Evolutionary conservation across 2,113 vertebrate genomes (phyloP), one percentile per base, ranked within the genome.

Genomic region (Gallinago jamesoni): DNA sequence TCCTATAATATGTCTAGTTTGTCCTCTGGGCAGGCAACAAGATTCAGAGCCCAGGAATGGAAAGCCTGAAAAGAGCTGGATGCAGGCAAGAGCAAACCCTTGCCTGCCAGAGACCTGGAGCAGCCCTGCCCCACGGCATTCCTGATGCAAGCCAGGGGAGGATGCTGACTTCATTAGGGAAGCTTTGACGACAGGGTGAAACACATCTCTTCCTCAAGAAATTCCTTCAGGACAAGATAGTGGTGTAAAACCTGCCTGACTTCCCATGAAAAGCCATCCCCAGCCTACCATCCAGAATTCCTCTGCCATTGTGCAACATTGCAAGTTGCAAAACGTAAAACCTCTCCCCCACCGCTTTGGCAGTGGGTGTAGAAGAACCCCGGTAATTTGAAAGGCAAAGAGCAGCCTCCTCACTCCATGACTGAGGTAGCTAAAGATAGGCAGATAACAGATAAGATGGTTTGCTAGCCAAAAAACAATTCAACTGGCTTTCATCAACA

Each of bases 261-360:
- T 67, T 78, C 55, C 52, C 8, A 0, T 1, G 48, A 8, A 70
- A 90, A 86, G 47, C 64, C 12, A 48, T 63, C 39, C 39, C 21
- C 50, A 39, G 56, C 31, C 75, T 47, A 0, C 47, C 22, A 7
- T 4, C 7, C 13, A 31, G 50, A 73, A 52, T 6, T 9, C 1
- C 24, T 22, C 35, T n/a, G 81, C n/a, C 3, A 0, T 1, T 62
- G 55, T 7, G 45, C 53, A 70, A 59, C 0, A 0, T 5, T 3
- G 22, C 17, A 7, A 45, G 50, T n/a, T 78, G 68, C 64, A 56
- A 81, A 84, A 48, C 2, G 1, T 50, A 37, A 88, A 77, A 89
- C 59, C 50, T 47, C 45, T 50, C 9, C 39, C 80, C 24, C 66
- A 30, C 2, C 4, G 0, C 53, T 28, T 17, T 2, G 33, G 64